Evolutionary conservation across 2,888 invertebrate species (phyloP).

Genomic region (Tipula confusa): DNA sequence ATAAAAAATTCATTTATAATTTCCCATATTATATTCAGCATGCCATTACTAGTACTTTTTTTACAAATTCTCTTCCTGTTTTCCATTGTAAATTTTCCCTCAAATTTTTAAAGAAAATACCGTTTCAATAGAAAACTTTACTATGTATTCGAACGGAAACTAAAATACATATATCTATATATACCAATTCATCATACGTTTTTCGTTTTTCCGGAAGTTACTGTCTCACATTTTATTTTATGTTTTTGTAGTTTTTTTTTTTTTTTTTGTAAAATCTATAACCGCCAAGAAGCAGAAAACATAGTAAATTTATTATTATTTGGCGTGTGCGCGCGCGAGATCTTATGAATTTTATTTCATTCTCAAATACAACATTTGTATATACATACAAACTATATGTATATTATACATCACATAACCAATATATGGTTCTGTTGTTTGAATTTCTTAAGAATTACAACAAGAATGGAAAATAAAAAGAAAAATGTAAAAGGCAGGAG

Average conservation of each 20-base stretch:
- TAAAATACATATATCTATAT: neutral
- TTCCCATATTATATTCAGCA: neutral
- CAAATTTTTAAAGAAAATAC: neutral
- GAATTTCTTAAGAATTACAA: neutral
- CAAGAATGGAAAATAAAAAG: neutral
- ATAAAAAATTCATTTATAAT: neutral
- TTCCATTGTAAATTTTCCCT: neutral
- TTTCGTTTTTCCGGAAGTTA: slow-evolving; percentile 4
- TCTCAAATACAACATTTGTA: neutral
- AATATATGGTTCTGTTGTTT: neutral
- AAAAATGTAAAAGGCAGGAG: neutral
- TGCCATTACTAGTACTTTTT: neutral
- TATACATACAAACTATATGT: neutral
- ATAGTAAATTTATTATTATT: neutral
- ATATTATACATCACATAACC: neutral
- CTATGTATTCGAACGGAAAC: neutral
- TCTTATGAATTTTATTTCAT: neutral
- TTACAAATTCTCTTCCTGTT: neutral
- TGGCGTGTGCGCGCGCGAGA: neutral
- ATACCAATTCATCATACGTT: neutral
- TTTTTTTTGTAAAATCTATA: neutral
- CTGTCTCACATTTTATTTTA: neutral
- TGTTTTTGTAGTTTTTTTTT: too few species aligned
- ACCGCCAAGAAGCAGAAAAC: neutral
- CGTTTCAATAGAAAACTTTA: neutral